Evolutionary conservation across 2,888 invertebrate species (phyloP), one percentile per base, ranked within the genome.

Genomic region (Axea sp.): DNA sequence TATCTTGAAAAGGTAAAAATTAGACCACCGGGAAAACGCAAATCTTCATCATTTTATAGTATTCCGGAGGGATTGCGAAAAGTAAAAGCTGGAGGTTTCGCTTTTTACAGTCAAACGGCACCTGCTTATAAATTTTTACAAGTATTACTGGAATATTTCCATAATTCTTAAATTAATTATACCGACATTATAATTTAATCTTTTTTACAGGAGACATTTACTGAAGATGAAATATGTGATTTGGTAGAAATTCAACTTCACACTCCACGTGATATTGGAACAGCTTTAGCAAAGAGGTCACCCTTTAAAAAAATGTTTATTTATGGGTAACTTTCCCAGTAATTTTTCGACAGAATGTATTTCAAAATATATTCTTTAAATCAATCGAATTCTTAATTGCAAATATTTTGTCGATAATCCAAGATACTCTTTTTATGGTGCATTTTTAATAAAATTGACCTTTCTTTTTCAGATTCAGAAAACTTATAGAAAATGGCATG

Each of bases 91-190:
- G 93, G 93, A 1, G 92, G 91, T 0, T 93, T 91, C 81, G 94
- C 93, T 0, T 93, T 92, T 84, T 92, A 93, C 79, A 90, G 92
- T 5, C 93, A 93, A 84, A 90, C 90, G 0, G 90, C 91, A 0
- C 90, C 90, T 0, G 93, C 91, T 0, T 93, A 93, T 83, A 91
- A 91, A 72, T 90, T 93, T 9, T 93, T 93, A 82, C 88, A 89
- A 53, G 83, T 83, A 71, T n/a, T n/a, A n/a, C n/a, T n/a, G n/a
- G n/a, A n/a, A n/a, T n/a, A n/a, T n/a, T n/a, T n/a, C n/a, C n/a
- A n/a, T n/a, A n/a, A n/a, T n/a, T n/a, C n/a, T n/a, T n/a, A 33
- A 14, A 31, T 9, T 19, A 19, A 19, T 3, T 19, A 19, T 19
- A 19, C 4, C 4, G 4, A 19, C 19, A 19, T 31, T 9, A 31